Evolutionary conservation across 1,140 invertebrate species (phyloP), one percentile per base, ranked within the genome.

Genomic region (Tetragonula clypearis): DNA sequence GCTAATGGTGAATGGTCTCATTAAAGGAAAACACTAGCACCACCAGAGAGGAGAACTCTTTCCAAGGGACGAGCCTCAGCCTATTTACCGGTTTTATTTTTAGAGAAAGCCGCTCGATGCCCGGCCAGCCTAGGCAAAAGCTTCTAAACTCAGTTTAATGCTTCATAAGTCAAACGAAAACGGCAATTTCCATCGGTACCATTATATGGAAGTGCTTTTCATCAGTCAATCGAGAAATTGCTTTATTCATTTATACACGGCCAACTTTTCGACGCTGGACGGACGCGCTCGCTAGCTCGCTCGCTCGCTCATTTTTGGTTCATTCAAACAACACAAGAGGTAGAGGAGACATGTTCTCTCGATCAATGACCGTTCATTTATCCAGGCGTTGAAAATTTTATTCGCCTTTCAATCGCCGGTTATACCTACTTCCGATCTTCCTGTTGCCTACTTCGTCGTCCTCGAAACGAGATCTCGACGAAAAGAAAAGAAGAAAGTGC

Each of bases 141-240:
- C 80, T 73, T 83, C 79, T 88, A 86, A 89, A 89, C 72, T 69
- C n/a, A 4, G 58, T 76, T 82, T 86, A 85, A 89, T 86, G 79
- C 76, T 82, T 80, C 71, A 60, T 83, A 86, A 89, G 79, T 84
- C 77, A 74, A 79, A 76, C 60, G 88, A 80, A 86, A 83, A 49
- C 84, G 84, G 72, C 80, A 80, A 88, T 88, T 85, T 85, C 85
- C 87, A 79, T 83, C 84, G 75, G 78, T 82, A 80, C 76, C 55
- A 88, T 89, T 86, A 82, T 65, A 79, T 60, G 60, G 19, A 49
- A 65, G 60, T 83, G 85, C 84, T 88, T 86, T 88, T 79, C 76
- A 74, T 53, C 80, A 17, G 75, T 89, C 87, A 82, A 88, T 89
- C 84, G 84, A 80, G 79, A 88, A 88, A 89, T 89, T 85, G 79